phyloP scores from a whole-genome alignment of 2,797 vertebrate genomes.

The Scyliorhinus canicula region DNA sequence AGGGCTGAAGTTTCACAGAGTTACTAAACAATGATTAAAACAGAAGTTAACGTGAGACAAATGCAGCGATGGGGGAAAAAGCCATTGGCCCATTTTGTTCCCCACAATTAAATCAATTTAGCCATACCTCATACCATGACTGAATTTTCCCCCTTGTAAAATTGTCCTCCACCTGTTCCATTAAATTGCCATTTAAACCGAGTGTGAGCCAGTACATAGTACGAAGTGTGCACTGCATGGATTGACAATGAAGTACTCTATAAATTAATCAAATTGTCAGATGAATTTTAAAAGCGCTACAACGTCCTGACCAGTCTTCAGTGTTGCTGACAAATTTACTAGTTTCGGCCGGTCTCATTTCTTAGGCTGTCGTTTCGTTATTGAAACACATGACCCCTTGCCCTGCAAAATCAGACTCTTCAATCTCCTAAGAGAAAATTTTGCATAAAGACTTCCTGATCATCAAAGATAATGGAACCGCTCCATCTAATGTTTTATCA shows the following conservation, averaged over 20 bases:
- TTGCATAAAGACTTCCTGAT: background rate
- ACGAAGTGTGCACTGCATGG: background rate
- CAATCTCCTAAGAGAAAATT: constrained; percentile 2
- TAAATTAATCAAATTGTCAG: constrained; percentile 29
- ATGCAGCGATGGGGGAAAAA: background rate
- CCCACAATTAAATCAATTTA: background rate
- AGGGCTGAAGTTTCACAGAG: background rate
- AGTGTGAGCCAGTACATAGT: background rate
- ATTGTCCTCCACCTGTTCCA: background rate
- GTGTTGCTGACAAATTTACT: background rate
- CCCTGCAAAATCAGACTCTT: background rate
- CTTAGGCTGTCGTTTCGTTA: background rate
- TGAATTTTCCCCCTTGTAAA: background rate
- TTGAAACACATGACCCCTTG: background rate
- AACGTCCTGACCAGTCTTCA: background rate
- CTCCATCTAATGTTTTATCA: background rate
- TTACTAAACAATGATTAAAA: background rate
- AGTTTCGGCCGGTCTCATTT: background rate
- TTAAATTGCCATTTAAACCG: background rate
- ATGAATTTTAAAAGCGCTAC: constrained; percentile 8
- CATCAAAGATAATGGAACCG: background rate
- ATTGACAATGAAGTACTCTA: background rate
- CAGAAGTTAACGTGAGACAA: background rate
- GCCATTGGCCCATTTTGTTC: background rate
- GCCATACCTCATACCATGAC: background rate